phyloP scores from a whole-genome alignment of 2,113 vertebrate species.

The Pavo muticus region DNA sequence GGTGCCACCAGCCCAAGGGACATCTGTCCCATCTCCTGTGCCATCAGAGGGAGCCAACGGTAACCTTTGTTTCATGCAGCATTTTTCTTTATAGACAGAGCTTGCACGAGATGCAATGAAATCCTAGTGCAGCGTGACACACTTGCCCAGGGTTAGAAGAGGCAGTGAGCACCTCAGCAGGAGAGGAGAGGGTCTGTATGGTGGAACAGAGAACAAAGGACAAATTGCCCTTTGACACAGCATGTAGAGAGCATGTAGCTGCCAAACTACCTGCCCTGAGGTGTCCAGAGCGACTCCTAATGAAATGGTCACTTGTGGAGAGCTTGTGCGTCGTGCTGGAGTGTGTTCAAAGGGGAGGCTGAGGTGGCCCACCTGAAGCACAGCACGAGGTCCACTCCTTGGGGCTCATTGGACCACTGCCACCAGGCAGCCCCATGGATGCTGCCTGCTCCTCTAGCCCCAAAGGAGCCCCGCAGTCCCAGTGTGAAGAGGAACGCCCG shows the following conservation, averaged over 20 bases:
- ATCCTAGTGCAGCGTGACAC: neutral
- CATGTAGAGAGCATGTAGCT: fast-evolving
- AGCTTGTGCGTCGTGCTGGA: neutral
- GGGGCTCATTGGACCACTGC: neutral
- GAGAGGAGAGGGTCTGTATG: fast-evolving
- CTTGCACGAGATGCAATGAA: neutral
- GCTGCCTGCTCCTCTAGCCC: neutral
- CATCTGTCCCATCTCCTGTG: neutral
- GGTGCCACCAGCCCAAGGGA: neutral
- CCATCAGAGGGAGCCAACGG: neutral
- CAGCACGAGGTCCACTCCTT: fast-evolving
- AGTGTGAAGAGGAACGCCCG: neutral
- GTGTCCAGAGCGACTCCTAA: neutral
- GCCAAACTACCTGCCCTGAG: neutral
- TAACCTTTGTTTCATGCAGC: neutral
- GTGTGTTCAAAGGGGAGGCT: neutral
- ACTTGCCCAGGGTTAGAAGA: neutral
- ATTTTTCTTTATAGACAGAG: neutral
- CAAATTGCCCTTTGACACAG: neutral
- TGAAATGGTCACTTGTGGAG: neutral
- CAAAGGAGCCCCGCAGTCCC: fast-evolving
- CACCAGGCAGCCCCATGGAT: neutral
- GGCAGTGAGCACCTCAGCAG: neutral
- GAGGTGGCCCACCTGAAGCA: neutral
- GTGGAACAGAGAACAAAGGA: neutral